Evolutionary conservation across 2,113 vertebrate genomes (phyloP), one percentile per base, ranked within the genome.

Genomic region (Oncorhynchus kisutch): DNA sequence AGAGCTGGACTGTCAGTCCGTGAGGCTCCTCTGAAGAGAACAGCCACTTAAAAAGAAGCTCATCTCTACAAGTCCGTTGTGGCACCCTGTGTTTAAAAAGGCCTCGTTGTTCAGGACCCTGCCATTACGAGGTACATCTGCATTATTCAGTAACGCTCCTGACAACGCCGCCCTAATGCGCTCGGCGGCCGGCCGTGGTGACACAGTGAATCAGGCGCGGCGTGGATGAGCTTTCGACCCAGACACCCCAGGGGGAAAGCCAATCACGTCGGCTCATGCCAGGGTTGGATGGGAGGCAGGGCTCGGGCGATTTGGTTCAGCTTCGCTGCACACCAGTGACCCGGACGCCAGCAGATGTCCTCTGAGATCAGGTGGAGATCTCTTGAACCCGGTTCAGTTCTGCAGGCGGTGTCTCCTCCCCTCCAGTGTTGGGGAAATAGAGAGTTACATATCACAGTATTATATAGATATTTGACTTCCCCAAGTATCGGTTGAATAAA

Each of bases 301-400:
- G 25, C 25, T 1, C 29, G n/a, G 49, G 18, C 16, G 69, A 60
- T 70, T 70, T 75, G 45, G 34, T 73, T 65, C 62, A 39, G 67
- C 27, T 11, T 62, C 16, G 59, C 65, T 51, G 68, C 51, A 34
- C 66, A 31, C 66, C 75, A 75, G 64, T 69, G 69, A 74, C 73
- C 73, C 13, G 24, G 18, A 25, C 57, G 70, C 12, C 34, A 82
- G 75, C 72, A 73, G 66, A 69, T 78, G 80, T 85, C 80, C 70
- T 67, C 13, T 67, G 73, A 77, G 75, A 86, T 84, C 77, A 82
- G 70, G 59, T 70, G 31, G 66, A 80, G 79, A 64, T 79, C 22
- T 68, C 60, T 67, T 80, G 84, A 75, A 74, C 25, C 68, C 16
- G 16, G 51, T 74, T 80, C 83, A 74, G 73, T 60, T 78, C 81